These are phyloP conservation scores for Crossaster papposus DNA, from an alignment of 53 echinoderm and acorn worm species.

Conservation along the genomic window DNA sequence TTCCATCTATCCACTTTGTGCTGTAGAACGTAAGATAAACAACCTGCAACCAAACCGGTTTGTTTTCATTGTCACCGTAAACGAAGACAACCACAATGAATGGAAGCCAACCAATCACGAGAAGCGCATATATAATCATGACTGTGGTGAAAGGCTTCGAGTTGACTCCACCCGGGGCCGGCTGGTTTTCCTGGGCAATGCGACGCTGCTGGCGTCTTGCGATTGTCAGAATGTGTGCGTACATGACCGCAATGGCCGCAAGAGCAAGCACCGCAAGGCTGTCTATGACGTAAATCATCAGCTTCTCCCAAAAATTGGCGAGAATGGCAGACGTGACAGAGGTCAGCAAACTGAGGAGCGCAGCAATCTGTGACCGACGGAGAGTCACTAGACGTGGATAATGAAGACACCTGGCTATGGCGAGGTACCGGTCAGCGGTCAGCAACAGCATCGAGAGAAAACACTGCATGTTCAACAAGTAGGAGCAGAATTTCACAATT, in stretches of 20 bases:
- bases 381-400: conserved; percentile 12
- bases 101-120: conserved; percentile 9
- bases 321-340: not conserved
- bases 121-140: not conserved
- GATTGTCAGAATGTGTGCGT: conserved; percentile 25
- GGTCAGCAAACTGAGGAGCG: not conserved
- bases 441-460: not conserved
- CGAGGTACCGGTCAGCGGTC: conserved; percentile 18
- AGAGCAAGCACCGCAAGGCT: not conserved
- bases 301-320: not conserved
- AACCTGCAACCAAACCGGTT: too few species aligned
- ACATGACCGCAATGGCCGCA: conserved; percentile 1
- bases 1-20: too few species aligned
- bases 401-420: conserved; percentile 16
- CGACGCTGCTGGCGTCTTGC: conserved; percentile 2
- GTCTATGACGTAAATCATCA: not conserved
- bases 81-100: not conserved
- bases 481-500: not conserved
- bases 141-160: conserved; percentile 17
- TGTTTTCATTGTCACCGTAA: not conserved
- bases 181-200: not conserved
- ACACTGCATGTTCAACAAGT: not conserved
- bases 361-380: not conserved
- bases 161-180: not conserved
- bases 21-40: too few species aligned